Conservation (phyloP, 2,888 invertebrate genomes). For the Synanthedon vespiformis region DNA sequence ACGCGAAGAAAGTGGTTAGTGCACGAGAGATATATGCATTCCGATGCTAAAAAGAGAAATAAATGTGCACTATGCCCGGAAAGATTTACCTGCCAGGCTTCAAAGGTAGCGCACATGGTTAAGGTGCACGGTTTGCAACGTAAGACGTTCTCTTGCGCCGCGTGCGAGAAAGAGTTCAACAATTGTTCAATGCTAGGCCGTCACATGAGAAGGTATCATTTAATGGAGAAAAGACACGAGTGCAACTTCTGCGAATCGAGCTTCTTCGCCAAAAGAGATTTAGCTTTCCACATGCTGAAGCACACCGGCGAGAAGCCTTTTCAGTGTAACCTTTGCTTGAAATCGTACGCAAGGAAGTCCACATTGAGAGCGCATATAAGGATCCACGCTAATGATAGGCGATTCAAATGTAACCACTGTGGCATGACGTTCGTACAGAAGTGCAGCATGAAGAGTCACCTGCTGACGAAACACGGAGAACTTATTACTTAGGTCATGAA, state of each 20-base stretch:
- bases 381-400: conserved; percentile 13
- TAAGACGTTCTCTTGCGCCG: conserved; percentile 10
- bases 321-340: conserved; percentile 35
- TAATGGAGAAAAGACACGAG: conserved; percentile 13
- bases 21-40: conserved; percentile 14
- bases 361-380: conserved; percentile 17
- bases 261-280: conserved; percentile 30
- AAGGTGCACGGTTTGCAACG: conserved; percentile 11
- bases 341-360: conserved; percentile 16
- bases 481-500: not conserved
- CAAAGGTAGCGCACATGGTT: conserved; percentile 14
- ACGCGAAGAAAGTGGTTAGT: conserved; percentile 9
- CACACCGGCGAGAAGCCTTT: conserved; percentile 35
- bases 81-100: conserved; percentile 12
- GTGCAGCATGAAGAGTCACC: conserved; percentile 10
- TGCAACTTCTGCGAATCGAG: conserved; percentile 22
- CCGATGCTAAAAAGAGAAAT: not conserved
- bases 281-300: conserved; percentile 36
- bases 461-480: not conserved
- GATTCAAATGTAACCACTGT: conserved; percentile 32
- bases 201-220: conserved; percentile 14
- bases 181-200: conserved; percentile 9
- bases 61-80: conserved; percentile 19
- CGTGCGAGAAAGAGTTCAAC: conserved; percentile 14
- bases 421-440: conserved; percentile 26